Base-by-base conservation (phyloP, 2,797 vertebrate species). In the Esox lucius region DNA sequence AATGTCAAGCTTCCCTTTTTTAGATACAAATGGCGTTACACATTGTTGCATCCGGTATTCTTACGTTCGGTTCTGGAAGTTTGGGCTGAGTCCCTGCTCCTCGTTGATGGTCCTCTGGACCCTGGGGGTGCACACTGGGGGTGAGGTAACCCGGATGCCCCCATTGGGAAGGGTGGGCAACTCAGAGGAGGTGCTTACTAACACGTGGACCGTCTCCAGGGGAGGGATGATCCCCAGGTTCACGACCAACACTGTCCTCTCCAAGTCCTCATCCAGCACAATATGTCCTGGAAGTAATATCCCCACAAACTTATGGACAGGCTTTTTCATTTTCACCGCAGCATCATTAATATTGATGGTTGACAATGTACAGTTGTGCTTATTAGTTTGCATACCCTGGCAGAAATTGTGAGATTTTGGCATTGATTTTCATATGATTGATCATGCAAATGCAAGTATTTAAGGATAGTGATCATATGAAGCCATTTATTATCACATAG, bases 171-270 rank as follows among this genome's bases (percentile, higher is more conserved):
- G 92, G 0, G 97, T 98, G 19, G 84, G 91, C 9, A 99, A 95
- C 90, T 99, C 98, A 0, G 96, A 97, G 12, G 97, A 98, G 0
- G 97, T 99, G 85, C 96, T 99, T 88, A 99, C 95, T 85, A 96
- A 94, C 80, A 99, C 75, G 0, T 95, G 94, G 76, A 99, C 80
- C 0, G 94, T 97, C 90, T 98, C 96, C 93, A 98, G 91, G 0
- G 97, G 91, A 39, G 95, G 94, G 74, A 99, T 96, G 62, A 91
- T 72, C 15, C 97, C 98, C 42, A 99, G 89, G 88, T 96, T 97
- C 72, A 96, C 97, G 79, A 98, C 95, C n/a, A 99, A 93, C 79
- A 95, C 94, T 0, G 93, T 94, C 81, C 93, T 93, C 89, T 98
- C 98, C 89, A 97, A 83, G 81, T 98, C 96, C 74, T 98, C 97